Conservation (phyloP, 2,797 vertebrate genomes). For the Sternotherus odoratus region DNA sequence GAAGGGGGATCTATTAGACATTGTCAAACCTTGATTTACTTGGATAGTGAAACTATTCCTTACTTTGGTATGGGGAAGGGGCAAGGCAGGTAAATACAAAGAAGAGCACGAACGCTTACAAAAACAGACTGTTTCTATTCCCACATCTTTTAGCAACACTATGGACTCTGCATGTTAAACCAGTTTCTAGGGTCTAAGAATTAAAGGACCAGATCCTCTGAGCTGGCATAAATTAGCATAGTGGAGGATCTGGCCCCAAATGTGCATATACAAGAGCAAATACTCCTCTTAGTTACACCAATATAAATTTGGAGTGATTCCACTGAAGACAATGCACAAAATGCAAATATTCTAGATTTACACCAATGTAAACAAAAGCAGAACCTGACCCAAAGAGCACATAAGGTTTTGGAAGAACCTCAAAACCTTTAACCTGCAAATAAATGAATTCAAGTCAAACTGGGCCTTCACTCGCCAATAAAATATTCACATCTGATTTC, state of each 20-base stretch:
- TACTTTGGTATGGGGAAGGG: slow-evolving; percentile 54
- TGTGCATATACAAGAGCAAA: neutral
- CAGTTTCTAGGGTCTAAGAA: neutral
- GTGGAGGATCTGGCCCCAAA: neutral
- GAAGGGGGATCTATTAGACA: slow-evolving; percentile 46
- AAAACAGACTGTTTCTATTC: slow-evolving; percentile 28
- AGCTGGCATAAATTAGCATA: neutral
- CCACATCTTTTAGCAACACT: rapidly evolving
- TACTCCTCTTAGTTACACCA: neutral
- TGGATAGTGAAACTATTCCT: slow-evolving; percentile 48
- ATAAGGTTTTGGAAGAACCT: slow-evolving; percentile 9
- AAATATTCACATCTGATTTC: slow-evolving; percentile 71
- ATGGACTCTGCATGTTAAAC: neutral
- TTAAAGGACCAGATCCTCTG: neutral
- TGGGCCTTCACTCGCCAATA: slow-evolving; percentile 31
- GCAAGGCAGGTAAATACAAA: slow-evolving; percentile 61
- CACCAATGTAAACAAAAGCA: neutral
- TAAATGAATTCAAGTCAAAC: slow-evolving; percentile 54
- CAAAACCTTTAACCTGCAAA: slow-evolving; percentile 64
- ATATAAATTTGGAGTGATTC: neutral
- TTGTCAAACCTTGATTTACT: slow-evolving; percentile 11
- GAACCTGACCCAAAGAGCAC: slow-evolving; percentile 51
- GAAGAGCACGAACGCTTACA: slow-evolving; percentile 15
- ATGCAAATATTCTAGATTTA: neutral
- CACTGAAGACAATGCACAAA: neutral